Evolutionary conservation across 2,888 invertebrate genomes (phyloP).

Genomic region (Rhamnusium bicolor): DNA sequence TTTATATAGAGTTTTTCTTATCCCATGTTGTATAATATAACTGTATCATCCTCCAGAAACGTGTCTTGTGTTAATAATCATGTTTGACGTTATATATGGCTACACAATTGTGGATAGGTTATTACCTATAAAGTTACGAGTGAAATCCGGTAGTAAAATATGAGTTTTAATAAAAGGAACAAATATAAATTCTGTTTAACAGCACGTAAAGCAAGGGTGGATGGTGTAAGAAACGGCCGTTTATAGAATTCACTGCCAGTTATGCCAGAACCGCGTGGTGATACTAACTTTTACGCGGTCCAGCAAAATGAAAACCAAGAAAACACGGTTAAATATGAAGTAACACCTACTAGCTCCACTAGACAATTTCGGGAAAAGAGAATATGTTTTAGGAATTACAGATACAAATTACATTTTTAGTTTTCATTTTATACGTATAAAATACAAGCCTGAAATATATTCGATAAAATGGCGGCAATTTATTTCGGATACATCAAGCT

Average conservation of each 20-base stretch:
- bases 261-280: conserved; percentile 21
- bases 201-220: conserved; percentile 52
- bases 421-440: no score
- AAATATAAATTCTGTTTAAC: conserved; percentile 58
- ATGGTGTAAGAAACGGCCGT: conserved; percentile 57
- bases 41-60: background rate
- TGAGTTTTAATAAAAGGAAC: conserved; percentile 58
- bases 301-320: background rate
- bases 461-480: no score
- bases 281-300: conserved; percentile 5
- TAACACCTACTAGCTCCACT: background rate
- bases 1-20: no score
- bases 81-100: background rate
- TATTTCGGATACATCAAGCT: no score
- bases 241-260: conserved; percentile 50
- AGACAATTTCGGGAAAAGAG: background rate
- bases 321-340: conserved; percentile 27
- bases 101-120: conserved; percentile 16
- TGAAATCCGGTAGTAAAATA: conserved; percentile 54
- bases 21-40: no score
- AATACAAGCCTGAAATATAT: no score
- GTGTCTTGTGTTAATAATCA: background rate
- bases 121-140: conserved; percentile 50
- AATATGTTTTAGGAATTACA: background rate
- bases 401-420: no score